phyloP scores from a whole-genome alignment of 2,888 invertebrate genomes.

The Latheticus oryzae region DNA sequence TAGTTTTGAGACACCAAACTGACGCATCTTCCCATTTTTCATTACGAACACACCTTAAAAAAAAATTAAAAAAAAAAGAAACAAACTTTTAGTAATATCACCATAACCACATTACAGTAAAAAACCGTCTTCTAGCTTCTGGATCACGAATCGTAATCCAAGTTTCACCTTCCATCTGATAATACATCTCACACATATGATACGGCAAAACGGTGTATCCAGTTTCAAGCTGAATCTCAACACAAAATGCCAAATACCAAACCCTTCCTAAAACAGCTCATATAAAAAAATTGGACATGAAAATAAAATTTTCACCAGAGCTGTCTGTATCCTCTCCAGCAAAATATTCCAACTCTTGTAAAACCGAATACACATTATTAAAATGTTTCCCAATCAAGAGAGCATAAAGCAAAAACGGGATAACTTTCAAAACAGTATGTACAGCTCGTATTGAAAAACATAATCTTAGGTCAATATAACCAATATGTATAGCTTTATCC shows the following conservation, averaged over 20 bases:
- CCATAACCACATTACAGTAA: constrained; percentile 73
- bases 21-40: constrained; percentile 71
- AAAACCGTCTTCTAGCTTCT: constrained; percentile 69
- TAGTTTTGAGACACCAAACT: constrained; percentile 68
- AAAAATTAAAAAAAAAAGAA: neutral
- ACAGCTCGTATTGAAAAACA: constrained; percentile 59
- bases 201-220: constrained; percentile 69
- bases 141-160: constrained; percentile 65
- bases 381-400: constrained; percentile 61
- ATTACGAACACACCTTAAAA: constrained; percentile 68
- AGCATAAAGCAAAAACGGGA: constrained; percentile 63
- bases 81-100: constrained; percentile 52
- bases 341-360: constrained; percentile 63
- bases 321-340: constrained; percentile 55
- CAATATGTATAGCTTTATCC: constrained; percentile 62
- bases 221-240: constrained; percentile 72
- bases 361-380: constrained; percentile 62
- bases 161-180: constrained; percentile 69
- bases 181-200: constrained; percentile 68
- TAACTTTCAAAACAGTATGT: constrained; percentile 55
- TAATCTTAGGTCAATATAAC: constrained; percentile 62
- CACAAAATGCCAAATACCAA: constrained; percentile 72
- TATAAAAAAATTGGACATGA: constrained; percentile 1
- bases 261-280: constrained; percentile 65
- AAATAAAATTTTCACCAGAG: constrained; percentile 44